phyloP scores from a whole-genome alignment of 2,888 invertebrate genomes.

The Cantharis flavilabris region DNA sequence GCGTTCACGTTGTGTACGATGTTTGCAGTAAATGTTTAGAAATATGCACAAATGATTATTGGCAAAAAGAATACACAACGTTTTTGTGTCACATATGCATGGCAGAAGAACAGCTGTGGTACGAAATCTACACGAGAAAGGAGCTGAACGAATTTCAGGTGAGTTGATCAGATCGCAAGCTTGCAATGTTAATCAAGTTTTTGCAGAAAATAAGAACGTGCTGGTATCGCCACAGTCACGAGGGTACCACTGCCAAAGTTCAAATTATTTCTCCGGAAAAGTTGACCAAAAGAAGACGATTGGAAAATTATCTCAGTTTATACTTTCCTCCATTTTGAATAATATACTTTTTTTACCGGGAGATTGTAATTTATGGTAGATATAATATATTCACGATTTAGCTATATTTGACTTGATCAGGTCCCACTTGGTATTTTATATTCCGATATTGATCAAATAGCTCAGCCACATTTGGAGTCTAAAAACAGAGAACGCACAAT shows the following conservation, averaged over 20 bases:
- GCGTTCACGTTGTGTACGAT: slow-evolving; percentile 52
- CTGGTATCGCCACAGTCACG: slow-evolving; percentile 51
- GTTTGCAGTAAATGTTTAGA: slow-evolving; percentile 53
- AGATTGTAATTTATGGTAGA: too few species aligned
- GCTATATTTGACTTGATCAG: too few species aligned
- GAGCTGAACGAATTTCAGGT: slow-evolving; percentile 12
- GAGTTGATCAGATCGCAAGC: background rate
- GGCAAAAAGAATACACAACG: slow-evolving; percentile 51
- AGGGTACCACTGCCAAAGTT: slow-evolving; percentile 49
- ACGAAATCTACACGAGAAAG: slow-evolving; percentile 1
- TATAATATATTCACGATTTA: too few species aligned
- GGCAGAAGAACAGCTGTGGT: slow-evolving; percentile 45
- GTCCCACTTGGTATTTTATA: too few species aligned
- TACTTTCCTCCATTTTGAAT: slow-evolving; percentile 21
- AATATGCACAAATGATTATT: slow-evolving; percentile 57
- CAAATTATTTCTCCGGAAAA: slow-evolving; percentile 41
- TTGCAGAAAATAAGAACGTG: slow-evolving; percentile 54
- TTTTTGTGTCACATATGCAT: slow-evolving; percentile 57
- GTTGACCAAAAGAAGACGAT: slow-evolving; percentile 43
- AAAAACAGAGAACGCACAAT: too few species aligned
- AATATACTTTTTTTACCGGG: background rate
- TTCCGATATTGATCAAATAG: too few species aligned
- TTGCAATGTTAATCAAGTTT: background rate
- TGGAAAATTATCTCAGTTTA: slow-evolving; percentile 51
- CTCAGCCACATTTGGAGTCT: too few species aligned